A percentile compares a stretch with the other conserved stretches of the same genome.
Conservation (phyloP, 2,797 vertebrate species). For the Propithecus deckenii region DNA sequence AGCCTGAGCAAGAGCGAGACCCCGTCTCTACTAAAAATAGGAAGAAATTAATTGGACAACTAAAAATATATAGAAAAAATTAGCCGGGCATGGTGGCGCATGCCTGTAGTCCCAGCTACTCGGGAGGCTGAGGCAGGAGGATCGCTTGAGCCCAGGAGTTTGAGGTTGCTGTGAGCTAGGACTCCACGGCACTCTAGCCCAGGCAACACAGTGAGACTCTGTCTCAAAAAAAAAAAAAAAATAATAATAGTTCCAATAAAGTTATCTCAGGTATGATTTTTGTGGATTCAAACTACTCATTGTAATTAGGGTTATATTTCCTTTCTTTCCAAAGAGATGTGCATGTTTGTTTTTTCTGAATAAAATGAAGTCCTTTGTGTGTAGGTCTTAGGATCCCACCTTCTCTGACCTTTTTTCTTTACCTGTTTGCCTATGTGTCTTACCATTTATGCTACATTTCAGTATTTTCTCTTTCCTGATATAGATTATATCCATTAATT, state of each 20-base stretch:
- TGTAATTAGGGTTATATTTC: neutral
- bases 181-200: too few relatives aligned
- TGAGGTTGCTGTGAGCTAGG: too few relatives aligned
- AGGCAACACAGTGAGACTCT: too few relatives aligned
- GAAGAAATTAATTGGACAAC: too few relatives aligned
- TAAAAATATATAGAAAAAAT: too few relatives aligned
- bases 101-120: too few relatives aligned
- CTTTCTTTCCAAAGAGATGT: neutral
- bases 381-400: neutral
- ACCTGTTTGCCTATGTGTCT: neutral
- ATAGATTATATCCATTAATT: neutral
- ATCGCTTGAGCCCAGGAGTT: too few relatives aligned
- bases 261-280: neutral
- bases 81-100: too few relatives aligned
- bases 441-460: neutral
- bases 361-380: neutral
- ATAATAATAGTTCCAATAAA: neutral
- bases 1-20: too few relatives aligned
- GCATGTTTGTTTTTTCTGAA: neutral
- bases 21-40: too few relatives aligned
- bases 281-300: neutral
- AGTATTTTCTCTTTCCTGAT: slow-evolving; percentile 41
- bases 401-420: neutral
- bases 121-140: too few relatives aligned
- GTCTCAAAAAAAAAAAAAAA: too few relatives aligned